These are phyloP conservation scores for Stercorarius parasiticus DNA, from an alignment of 2,113 vertebrate species.

Conservation along the genomic window DNA sequence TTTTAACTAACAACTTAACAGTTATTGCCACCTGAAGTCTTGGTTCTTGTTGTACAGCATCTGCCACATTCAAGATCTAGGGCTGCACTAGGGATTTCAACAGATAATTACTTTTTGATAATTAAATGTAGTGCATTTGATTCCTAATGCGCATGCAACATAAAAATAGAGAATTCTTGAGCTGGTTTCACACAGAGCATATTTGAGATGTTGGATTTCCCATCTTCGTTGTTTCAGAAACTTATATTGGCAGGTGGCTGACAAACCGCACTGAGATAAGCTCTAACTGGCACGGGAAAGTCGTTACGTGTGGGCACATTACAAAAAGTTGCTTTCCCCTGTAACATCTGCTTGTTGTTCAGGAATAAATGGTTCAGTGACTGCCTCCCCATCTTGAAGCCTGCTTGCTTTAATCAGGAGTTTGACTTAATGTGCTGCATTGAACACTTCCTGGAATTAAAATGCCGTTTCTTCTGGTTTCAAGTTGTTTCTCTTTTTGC, in stretches of 20 bases:
- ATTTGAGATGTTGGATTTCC: not conserved
- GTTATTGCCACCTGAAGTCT: not conserved
- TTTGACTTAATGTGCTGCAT: not conserved
- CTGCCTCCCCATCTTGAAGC: not conserved
- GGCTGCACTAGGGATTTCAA: not conserved
- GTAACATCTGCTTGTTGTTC: slow-evolving; percentile 40
- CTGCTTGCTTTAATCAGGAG: not conserved
- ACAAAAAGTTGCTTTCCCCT: not conserved
- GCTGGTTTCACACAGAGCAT: not conserved
- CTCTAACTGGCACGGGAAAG: not conserved
- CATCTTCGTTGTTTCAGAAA: not conserved
- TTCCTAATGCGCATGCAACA: not conserved
- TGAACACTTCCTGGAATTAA: not conserved
- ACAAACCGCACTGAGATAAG: not conserved
- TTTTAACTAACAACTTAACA: not conserved
- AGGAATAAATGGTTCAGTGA: not conserved
- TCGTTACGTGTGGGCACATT: not conserved
- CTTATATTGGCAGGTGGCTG: not conserved
- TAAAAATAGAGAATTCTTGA: not conserved
- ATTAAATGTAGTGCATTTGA: not conserved
- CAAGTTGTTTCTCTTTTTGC: slow-evolving; percentile 43
- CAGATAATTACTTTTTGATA: not conserved
- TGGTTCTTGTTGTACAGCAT: not conserved
- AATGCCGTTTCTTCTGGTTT: not conserved
- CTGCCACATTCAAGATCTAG: not conserved